Base-by-base conservation (phyloP, 64 coral and sea anemone genomes). In the Anthopleura sola region DNA sequence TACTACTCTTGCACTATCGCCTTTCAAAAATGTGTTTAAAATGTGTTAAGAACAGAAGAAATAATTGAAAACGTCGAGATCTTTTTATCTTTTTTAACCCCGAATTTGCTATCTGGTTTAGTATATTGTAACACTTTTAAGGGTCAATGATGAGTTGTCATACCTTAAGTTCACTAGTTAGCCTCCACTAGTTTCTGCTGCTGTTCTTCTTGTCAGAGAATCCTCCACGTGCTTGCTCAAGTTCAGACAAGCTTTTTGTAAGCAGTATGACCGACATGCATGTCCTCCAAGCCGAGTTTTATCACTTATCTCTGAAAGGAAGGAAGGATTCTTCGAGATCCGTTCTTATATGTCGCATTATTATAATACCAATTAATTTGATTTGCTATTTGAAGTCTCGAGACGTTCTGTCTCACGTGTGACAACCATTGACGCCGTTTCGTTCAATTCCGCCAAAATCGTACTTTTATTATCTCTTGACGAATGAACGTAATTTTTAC, bases 361-460 rank as follows among this genome's bases (percentile, higher is more conserved):
- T 62, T n/a, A 28, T 62, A 62, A 6, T n/a, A 62, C 58, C 58
- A 62, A 62, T 62, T 62, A 62, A 62, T 62, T 62, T 62, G 58
- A 62, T 62, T n/a, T 62, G 58, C 58, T 5, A 18, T 62, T 62
- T 62, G 58, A 62, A 26, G 58, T 62, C n/a, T 26, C 58, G 58
- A n/a, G 58, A 62, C 58, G 24, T 5, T 12, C 24, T 62, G 58
- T 62, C 58, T 26, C 58, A n/a, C 21, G 24, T 12, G 6, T 62
- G 58, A 62, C 58, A 62, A 24, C 58, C 16, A 10, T 62, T 11
- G 58, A 62, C 58, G 58, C 58, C 58, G 24, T 62, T 62, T 62
- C 58, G 58, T 62, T 62, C 10, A 62, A 62, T 62, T 62, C 58
- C 58, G 23, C 13, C 5, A 26, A 26, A 62, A 62, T 62, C 24